phyloP scores from a whole-genome alignment of 30 jellyfish, hydroid and myxozoan genomes.

The Phacellophora camtschatica region DNA sequence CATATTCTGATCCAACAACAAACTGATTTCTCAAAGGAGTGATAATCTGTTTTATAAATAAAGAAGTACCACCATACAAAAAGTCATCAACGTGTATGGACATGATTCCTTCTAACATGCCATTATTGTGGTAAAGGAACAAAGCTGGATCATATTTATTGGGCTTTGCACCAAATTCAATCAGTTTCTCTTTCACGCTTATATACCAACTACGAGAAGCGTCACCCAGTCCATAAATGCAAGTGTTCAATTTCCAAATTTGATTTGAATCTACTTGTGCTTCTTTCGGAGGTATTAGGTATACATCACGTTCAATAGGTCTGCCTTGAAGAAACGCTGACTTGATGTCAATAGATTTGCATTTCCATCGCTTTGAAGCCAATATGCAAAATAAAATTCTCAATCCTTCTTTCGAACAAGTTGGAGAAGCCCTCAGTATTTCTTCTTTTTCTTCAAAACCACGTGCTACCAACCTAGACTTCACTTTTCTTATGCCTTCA shows the following conservation, averaged over 20 bases:
- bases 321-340: constrained; percentile 69
- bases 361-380: constrained; percentile 19
- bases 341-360: constrained; percentile 37
- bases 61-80: constrained; percentile 8
- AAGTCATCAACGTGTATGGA: constrained; percentile 22
- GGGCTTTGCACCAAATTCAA: not conserved
- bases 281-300: constrained; percentile 61
- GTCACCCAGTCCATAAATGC: constrained; percentile 42
- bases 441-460: constrained; percentile 59
- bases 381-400: constrained; percentile 2
- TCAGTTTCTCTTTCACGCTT: constrained; percentile 18
- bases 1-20: not conserved
- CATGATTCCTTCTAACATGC: not conserved
- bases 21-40: not conserved
- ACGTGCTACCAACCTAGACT: constrained; percentile 37
- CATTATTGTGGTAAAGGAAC: not conserved
- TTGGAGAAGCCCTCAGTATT: constrained; percentile 30
- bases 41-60: not conserved
- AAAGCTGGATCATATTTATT: constrained; percentile 19
- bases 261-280: constrained; percentile 7
- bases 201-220: constrained; percentile 17
- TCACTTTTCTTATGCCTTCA: not conserved
- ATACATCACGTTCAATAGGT: constrained; percentile 35
- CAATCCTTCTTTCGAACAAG: constrained; percentile 43
- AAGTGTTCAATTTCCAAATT: constrained; percentile 25